Evolutionary conservation across 2,888 invertebrate genomes (phyloP), one percentile per base, ranked within the genome.

Genomic region (Melitaea athalia): DNA sequence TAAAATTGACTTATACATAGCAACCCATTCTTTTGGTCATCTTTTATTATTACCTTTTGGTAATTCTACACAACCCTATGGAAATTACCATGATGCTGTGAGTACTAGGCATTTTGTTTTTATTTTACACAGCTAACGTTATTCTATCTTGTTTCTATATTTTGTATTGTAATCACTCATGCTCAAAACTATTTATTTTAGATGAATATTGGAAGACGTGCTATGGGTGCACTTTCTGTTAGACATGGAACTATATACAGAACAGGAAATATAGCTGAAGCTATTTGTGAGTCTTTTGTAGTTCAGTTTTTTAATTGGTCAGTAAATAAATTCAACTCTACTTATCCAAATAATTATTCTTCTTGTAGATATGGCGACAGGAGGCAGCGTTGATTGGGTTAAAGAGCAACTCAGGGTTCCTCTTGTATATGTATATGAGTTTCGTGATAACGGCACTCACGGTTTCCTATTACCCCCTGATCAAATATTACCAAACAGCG

Each of bases 21-120:
- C 95, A 0, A 94, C 97, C 80, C 97, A 97, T 81, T 95, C 96
- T 0, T 96, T 94, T 76, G 95, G 95, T 0, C 96, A 97, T 77
- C 86, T 95, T 45, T 81, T 96, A 31, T 83, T 96, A 63, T 83
- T 95, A 65, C 96, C 96, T 0, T 96, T 95, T 81, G 96, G 96
- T 0, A 94, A 95, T 76, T 94, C 94, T 0, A 83, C 83, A 0
- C 85, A 88, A 0, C 93, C 94, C 68, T 80, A 94, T 17, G 94
- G 93, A 0, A 95, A 95, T 78, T 94, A 94, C 73, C 77, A 94
- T 67, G 94, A 94, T 76, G 85, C 93, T 77, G 95, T 95, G 84
- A 85, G 90, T 82, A 55, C 52, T 24, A 0, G 38, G 6, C 3
- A 49, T 49, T 38, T 38, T 38, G 8, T 38, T 5, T 38, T 5